Conservation (phyloP, 2,797 vertebrate species). For the Margarornis squamiger region DNA sequence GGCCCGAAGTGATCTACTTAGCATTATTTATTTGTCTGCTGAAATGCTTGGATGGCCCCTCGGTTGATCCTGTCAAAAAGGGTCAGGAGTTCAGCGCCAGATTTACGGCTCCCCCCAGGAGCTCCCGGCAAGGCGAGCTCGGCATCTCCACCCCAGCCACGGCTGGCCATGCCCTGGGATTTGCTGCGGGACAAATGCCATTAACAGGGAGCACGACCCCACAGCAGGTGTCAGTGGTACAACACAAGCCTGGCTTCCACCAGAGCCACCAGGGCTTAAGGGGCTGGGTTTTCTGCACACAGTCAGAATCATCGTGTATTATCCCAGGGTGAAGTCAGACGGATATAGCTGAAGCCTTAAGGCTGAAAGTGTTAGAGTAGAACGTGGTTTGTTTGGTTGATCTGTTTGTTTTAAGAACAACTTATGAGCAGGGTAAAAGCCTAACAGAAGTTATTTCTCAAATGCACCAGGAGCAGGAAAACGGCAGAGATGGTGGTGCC, state of each 20-base stretch:
- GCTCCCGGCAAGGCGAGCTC: background rate
- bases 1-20: constrained; percentile 53
- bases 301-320: background rate
- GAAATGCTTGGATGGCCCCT: constrained; percentile 37
- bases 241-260: background rate
- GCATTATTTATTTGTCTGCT: constrained; percentile 59
- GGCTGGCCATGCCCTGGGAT: background rate
- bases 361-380: background rate
- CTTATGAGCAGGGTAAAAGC: background rate
- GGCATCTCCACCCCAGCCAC: background rate
- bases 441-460: background rate
- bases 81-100: constrained; percentile 43
- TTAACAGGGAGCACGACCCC: background rate
- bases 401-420: background rate
- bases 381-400: background rate
- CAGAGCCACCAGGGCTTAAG: rapidly evolving
- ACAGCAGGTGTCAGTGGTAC: background rate
- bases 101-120: constrained; percentile 15
- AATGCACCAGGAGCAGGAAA: background rate
- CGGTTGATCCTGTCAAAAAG: constrained; percentile 18
- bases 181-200: background rate
- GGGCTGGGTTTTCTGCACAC: background rate
- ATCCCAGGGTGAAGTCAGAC: background rate
- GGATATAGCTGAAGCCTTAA: background rate
- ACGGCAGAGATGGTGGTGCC: background rate